Evolutionary conservation across 2,888 invertebrate species (phyloP), one percentile per base, ranked within the genome.

Genomic region (Galerucella nymphaeae): DNA sequence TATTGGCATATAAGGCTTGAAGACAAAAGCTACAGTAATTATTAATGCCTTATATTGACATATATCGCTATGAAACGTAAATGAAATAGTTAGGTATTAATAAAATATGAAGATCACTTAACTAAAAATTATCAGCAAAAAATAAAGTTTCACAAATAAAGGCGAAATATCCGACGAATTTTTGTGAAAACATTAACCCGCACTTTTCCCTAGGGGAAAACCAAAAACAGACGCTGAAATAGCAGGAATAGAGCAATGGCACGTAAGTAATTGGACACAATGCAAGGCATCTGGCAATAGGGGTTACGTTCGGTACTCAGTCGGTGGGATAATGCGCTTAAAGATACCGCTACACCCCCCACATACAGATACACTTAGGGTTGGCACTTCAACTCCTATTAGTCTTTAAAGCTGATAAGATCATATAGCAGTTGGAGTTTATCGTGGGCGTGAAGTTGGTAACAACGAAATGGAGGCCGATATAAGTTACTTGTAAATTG

Each of bases 311-410:
- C 74, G 76, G 75, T 76, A 80, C 66, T 79, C 81, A 80, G 79
- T 81, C 81, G 82, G 81, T 81, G 82, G 81, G 81, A 82, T 83
- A 83, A 83, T 82, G 77, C 77, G 81, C 80, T 82, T 82, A 83
- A 82, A 80, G 82, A 81, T 80, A 81, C 83, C 83, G 82, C 82
- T 42, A 42, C 61, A 62, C 80, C 80, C 81, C 80, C 79, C 61
- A 62, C 61, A 42, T 62, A 75, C 78, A 74, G 75, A 75, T 76
- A 75, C 77, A 75, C 77, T 78, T 74, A 73, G 81, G 81, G 80
- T 77, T 77, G 75, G 76, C 78, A 78, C 77, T 78, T 80, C 78
- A 68, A 20, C 72, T 76, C 77, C 73, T 77, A 78, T 79, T 80
- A 78, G 77, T 67, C 68, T 71, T 73, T 71, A 70, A 58, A 76